A percentile compares a stretch with the other conserved stretches of the same genome.
Conservation (phyloP, 2,888 invertebrate species). For the Carabus problematicus region DNA sequence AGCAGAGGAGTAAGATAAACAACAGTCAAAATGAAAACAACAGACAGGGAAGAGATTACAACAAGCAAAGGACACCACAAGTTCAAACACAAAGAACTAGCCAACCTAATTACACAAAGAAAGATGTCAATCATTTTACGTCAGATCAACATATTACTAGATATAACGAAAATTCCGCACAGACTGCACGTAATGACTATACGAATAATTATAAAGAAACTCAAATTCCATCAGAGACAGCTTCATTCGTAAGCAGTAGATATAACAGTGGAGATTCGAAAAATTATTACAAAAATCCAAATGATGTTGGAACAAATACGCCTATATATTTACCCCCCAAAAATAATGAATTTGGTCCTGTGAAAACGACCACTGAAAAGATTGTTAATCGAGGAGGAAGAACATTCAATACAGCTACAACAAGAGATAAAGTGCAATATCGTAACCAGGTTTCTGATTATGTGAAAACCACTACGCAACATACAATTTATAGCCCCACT, state of each 20-base stretch:
- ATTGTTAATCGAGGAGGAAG: conserved; percentile 24
- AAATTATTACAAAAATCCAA: conserved; percentile 30
- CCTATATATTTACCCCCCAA: conserved; percentile 10
- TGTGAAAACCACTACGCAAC: conserved; percentile 39
- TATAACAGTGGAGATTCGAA: conserved; percentile 36
- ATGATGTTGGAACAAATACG: conserved; percentile 24
- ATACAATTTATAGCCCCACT: conserved; percentile 38
- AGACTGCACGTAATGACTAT: conserved; percentile 17
- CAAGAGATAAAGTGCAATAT: conserved; percentile 20
- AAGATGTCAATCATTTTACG: conserved; percentile 54
- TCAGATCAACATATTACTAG: conserved; percentile 59
- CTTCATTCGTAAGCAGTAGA: conserved; percentile 70
- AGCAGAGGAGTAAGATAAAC: conserved; percentile 32
- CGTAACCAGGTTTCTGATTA: conserved; percentile 22
- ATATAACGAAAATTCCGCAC: neutral
- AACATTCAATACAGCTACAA: conserved; percentile 11
- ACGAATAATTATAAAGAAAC: conserved; percentile 60
- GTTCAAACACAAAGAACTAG: conserved; percentile 52
- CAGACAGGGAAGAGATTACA: conserved; percentile 54
- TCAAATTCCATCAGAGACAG: conserved; percentile 78
- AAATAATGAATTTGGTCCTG: conserved; percentile 3
- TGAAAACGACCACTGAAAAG: conserved; percentile 20
- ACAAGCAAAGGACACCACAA: conserved; percentile 50
- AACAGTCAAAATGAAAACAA: conserved; percentile 39
- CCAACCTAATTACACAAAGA: conserved; percentile 61